Conservation (phyloP, 1,140 invertebrate genomes). For the Lerema accius region DNA sequence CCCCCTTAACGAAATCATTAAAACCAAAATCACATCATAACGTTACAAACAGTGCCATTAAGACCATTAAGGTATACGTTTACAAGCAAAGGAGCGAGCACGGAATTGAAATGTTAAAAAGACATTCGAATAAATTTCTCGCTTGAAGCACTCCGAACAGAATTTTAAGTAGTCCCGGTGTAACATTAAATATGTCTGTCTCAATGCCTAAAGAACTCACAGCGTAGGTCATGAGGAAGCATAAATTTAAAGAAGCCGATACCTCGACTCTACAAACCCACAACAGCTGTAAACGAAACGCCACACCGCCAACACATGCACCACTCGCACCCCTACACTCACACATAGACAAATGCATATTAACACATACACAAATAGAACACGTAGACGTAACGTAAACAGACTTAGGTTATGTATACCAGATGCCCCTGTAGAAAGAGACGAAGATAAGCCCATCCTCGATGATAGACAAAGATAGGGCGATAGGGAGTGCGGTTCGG, state of each 20-base stretch:
- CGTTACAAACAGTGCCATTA: slow-evolving; percentile 28
- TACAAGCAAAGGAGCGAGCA: slow-evolving; percentile 31
- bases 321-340: slow-evolving; percentile 61
- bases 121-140: slow-evolving; percentile 44
- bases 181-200: slow-evolving; percentile 55
- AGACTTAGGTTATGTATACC: slow-evolving; percentile 79
- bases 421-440: slow-evolving; percentile 78
- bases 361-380: slow-evolving; percentile 46
- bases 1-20: slow-evolving; percentile 26
- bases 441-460: slow-evolving; percentile 54
- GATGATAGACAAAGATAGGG: slow-evolving; percentile 59
- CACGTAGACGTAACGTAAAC: slow-evolving; percentile 73
- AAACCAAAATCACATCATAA: slow-evolving; percentile 27
- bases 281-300: slow-evolving; percentile 76
- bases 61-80: slow-evolving; percentile 33
- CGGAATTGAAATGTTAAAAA: slow-evolving; percentile 35
- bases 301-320: slow-evolving; percentile 65
- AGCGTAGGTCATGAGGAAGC: slow-evolving; percentile 79
- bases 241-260: slow-evolving; percentile 78
- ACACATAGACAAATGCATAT: slow-evolving; percentile 41
- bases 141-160: slow-evolving; percentile 46
- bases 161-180: slow-evolving; percentile 60
- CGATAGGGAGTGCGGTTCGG: slow-evolving; percentile 56
- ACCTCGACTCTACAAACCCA: slow-evolving; percentile 65
- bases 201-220: slow-evolving; percentile 42